These are phyloP conservation scores for Empidonax traillii DNA, from an alignment of 2,113 vertebrate genomes.

Conservation along the genomic window DNA sequence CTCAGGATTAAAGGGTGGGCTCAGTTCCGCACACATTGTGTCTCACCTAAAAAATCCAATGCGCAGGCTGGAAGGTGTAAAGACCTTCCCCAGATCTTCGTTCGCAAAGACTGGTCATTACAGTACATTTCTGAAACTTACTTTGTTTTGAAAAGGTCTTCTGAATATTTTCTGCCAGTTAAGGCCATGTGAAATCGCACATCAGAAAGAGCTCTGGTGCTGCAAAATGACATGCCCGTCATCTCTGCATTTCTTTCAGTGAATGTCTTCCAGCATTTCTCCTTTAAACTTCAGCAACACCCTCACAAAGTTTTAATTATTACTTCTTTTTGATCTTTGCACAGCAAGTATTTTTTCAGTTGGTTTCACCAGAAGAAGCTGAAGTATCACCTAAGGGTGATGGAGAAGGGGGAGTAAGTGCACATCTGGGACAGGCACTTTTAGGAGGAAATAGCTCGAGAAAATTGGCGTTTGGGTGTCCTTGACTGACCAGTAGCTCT, in stretches of 20 bases:
- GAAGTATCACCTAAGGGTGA: not conserved
- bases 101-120: no score
- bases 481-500: not conserved
- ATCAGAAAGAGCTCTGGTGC: not conserved
- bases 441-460: not conserved
- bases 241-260: not conserved
- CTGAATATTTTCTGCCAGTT: not conserved
- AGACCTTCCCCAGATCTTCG: no score
- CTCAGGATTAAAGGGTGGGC: no score
- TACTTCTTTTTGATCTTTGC: conserved; percentile 3
- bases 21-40: no score
- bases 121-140: not conserved
- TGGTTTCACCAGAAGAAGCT: not conserved
- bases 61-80: no score
- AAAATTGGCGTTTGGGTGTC: not conserved
- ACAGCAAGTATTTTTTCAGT: conserved; percentile 18
- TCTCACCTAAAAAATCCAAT: no score
- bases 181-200: not conserved
- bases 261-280: conserved; percentile 8
- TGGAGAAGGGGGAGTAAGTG: not conserved
- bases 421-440: not conserved
- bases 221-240: not conserved
- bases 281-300: not conserved
- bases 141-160: not conserved
- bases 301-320: not conserved